Base-by-base conservation (phyloP, 2,888 invertebrate species). In the Drosophila villosipedis region DNA sequence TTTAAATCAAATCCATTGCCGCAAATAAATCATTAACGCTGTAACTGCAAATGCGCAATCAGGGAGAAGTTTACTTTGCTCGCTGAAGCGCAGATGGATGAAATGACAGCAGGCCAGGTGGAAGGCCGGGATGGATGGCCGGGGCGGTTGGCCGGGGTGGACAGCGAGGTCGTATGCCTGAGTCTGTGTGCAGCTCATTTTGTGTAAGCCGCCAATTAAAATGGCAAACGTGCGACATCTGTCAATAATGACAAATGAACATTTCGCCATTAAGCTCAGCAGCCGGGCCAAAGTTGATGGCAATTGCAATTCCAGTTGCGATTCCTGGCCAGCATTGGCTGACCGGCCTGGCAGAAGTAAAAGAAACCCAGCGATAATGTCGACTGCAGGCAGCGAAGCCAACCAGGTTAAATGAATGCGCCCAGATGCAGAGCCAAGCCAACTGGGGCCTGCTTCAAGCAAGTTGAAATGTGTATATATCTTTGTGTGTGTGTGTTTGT, bases 201-300 rank as follows among this genome's bases (percentile, higher is more conserved):
- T 78, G 76, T 82, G 73, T 86, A 89, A 86, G 90, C 83, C 83
- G 87, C 89, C 88, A 89, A 89, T 90, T 89, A 90, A 89, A 89
- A 87, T 87, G 90, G 84, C 87, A 89, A 81, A 84, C 84, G 80
- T 78, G 80, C 89, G 76, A 81, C 89, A 79, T 88, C 90, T 89
- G 88, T 90, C 88, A 89, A 87, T 89, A 89, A 89, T 89, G 88
- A 89, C 90, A 90, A 84, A 89, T 89, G 88, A 79, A 82, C 88
- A 90, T 89, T 90, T 90, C 74, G 81, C 82, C 83, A 77, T 76
- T 75, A 76, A 77, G 70, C 62, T 63, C 70, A 54, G 63, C 25
- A 50, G n/a, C 57, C 59, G 55, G 49, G 39, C 52, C 65, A 70
- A 75, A 58, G 76, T 70, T 73, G 74, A 53, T 50, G n/a, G n/a